Conservation (phyloP, 1,140 invertebrate genomes). For the Ladona fulva region DNA sequence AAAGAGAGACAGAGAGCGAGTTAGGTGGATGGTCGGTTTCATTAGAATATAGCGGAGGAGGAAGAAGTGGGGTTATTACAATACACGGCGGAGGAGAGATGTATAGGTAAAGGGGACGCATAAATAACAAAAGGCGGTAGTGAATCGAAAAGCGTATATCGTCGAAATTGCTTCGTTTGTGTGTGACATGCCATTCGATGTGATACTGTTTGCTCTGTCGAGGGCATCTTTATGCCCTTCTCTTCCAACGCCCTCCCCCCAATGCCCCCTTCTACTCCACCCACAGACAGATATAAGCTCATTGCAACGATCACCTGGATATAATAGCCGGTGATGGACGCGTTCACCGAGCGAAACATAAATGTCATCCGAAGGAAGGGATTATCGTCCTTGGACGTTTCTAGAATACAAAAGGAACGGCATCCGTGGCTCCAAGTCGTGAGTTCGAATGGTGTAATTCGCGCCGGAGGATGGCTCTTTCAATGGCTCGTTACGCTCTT, state of each 20-base stretch:
- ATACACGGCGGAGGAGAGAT: neutral
- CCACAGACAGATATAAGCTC: neutral
- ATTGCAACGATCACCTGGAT: constrained; percentile 2
- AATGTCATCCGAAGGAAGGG: neutral
- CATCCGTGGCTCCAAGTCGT: no score
- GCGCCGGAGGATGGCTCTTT: no score
- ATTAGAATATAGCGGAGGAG: neutral
- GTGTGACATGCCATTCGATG: neutral
- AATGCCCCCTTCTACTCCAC: neutral
- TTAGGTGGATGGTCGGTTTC: neutral
- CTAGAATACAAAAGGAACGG: no score
- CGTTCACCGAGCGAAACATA: no score
- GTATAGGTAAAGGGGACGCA: neutral
- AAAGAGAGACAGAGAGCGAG: neutral
- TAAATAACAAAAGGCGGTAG: neutral
- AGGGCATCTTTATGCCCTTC: neutral
- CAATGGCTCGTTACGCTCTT: no score
- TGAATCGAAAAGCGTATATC: constrained; percentile 9
- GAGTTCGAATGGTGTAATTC: no score
- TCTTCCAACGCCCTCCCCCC: neutral
- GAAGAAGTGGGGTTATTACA: neutral
- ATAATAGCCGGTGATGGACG: neutral
- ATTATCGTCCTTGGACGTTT: no score
- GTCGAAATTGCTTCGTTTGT: neutral
- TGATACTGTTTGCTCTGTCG: neutral